A percentile compares a stretch with the other conserved stretches of the same genome.
Evolutionary conservation across 2,797 vertebrate genomes (phyloP).

Genomic region (Heliangelus exortis): DNA sequence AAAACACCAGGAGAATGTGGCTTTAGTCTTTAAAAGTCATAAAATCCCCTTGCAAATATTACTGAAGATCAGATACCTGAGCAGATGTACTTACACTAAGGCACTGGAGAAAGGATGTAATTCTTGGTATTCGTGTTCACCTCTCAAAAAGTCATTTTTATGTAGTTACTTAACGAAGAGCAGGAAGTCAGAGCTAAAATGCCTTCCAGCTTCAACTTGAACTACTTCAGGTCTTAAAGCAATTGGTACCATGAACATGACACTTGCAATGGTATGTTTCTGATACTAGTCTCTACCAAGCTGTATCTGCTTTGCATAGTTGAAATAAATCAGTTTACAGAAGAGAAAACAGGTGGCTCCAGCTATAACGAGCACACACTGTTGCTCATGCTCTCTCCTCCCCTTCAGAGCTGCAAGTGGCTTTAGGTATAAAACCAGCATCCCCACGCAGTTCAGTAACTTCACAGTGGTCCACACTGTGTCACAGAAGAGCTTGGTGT

Average conservation of each 20-base stretch:
- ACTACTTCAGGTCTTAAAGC: slow-evolving; percentile 3
- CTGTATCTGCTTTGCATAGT: neutral
- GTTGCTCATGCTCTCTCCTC: neutral
- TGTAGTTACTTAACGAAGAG: neutral
- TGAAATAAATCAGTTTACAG: neutral
- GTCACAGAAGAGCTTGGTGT: neutral
- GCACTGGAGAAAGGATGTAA: neutral
- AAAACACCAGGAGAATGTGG: neutral
- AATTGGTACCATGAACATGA: neutral
- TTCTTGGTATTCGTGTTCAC: neutral
- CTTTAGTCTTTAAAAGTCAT: slow-evolving; percentile 24
- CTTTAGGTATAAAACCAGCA: neutral
- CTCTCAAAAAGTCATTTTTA: slow-evolving; percentile 24
- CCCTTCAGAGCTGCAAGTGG: neutral
- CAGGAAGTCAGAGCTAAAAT: neutral
- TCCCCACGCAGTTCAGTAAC: neutral
- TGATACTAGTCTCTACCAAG: neutral
- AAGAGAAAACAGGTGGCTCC: neutral
- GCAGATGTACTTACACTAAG: neutral
- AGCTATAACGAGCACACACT: neutral
- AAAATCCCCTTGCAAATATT: slow-evolving; percentile 54
- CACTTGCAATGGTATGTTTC: neutral
- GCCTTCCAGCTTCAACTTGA: neutral
- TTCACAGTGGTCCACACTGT: neutral
- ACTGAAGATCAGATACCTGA: slow-evolving; percentile 20